These are phyloP conservation scores for Probosciger aterrimus DNA, from an alignment of 2,113 vertebrate genomes.

Conservation along the genomic window DNA sequence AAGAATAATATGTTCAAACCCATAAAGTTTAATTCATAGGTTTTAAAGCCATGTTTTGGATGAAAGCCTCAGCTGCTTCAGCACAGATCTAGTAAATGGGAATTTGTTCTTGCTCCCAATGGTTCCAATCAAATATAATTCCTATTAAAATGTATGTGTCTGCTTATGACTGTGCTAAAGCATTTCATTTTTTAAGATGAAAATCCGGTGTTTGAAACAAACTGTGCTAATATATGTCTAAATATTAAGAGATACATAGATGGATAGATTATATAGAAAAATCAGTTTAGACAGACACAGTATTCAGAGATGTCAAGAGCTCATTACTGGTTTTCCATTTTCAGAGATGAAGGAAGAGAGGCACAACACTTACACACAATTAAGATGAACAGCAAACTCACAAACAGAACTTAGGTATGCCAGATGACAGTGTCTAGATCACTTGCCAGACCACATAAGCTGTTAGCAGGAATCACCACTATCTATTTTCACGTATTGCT, in stretches of 20 bases:
- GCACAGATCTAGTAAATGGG: background rate
- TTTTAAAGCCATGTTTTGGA: conserved; percentile 7
- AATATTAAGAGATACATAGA: background rate
- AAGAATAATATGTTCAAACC: background rate
- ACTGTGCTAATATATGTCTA: background rate
- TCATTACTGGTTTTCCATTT: background rate
- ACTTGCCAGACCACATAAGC: background rate
- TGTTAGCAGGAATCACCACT: background rate
- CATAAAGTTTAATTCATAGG: conserved; percentile 6
- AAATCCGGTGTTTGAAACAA: background rate
- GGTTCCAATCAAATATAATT: background rate
- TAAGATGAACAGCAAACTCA: background rate
- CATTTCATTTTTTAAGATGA: background rate
- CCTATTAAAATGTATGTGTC: background rate
- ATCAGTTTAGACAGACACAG: background rate
- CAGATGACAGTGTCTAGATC: background rate
- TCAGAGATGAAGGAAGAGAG: background rate
- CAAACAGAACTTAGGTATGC: background rate
- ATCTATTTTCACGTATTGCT: background rate
- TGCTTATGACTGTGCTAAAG: background rate
- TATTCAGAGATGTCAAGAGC: background rate
- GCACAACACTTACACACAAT: background rate
- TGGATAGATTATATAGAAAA: background rate
- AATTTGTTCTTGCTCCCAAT: background rate
- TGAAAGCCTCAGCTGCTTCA: background rate